These are phyloP conservation scores for Anoplopoma fimbria DNA, from an alignment of 2,113 vertebrate genomes.

Conservation along the genomic window DNA sequence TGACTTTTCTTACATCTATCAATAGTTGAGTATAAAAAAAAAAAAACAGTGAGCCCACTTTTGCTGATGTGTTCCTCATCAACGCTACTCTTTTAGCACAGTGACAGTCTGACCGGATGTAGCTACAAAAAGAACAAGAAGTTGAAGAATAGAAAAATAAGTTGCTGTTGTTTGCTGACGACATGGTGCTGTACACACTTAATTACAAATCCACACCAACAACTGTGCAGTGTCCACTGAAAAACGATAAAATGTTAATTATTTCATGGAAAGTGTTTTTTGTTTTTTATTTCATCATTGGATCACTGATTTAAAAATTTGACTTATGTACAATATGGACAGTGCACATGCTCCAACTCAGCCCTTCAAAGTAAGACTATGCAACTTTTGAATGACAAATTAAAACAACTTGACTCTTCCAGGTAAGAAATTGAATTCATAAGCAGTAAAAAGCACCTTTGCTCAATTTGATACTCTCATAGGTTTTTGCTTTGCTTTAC, in stretches of 20 bases:
- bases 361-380: conserved; percentile 51
- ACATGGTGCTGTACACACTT: conserved; percentile 19
- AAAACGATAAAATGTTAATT: conserved; percentile 9
- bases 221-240: conserved; percentile 34
- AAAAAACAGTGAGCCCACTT: conserved; percentile 27
- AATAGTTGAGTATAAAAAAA: conserved; percentile 25
- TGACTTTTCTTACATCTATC: conserved; percentile 21
- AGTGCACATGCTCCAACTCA: conserved; percentile 31
- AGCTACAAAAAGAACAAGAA: conserved; percentile 54
- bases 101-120: conserved; percentile 68
- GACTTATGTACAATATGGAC: conserved; percentile 5
- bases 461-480: background rate
- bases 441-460: background rate
- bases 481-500: background rate
- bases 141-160: conserved; percentile 53
- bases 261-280: conserved; percentile 5
- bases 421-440: background rate
- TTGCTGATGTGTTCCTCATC: conserved; percentile 32
- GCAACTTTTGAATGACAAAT: conserved; percentile 24
- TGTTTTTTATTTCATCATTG: background rate
- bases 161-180: conserved; percentile 39
- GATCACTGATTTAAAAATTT: conserved; percentile 25
- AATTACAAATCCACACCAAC: conserved; percentile 23
- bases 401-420: background rate
- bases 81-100: conserved; percentile 67